Evolutionary conservation across 1,140 invertebrate species (phyloP), one percentile per base, ranked within the genome.

Genomic region (Pogonomyrmex californicus): DNA sequence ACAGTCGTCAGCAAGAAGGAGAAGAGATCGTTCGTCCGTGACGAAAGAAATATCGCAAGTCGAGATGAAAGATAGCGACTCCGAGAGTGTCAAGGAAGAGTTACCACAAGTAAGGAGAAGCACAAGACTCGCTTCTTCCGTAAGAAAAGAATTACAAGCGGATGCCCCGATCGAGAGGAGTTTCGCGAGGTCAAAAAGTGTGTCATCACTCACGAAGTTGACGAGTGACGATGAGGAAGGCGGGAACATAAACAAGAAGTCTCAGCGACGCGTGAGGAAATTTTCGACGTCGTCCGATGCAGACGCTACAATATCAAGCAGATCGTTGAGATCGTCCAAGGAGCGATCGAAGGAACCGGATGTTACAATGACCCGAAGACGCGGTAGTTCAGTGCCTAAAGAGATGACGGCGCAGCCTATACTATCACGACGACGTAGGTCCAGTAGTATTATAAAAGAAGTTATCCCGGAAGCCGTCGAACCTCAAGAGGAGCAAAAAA

Each of bases 371-470:
- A 83, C 23, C 2, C 73, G 81, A 17, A 92, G 71, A 81, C 90
- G 92, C 3, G 88, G 89, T 38, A 90, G 56, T 73, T 94, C 93
- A 1, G 68, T 93, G 9, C 92, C 93, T 9, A 93, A 92, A 23
- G 93, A 93, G 49, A 47, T 65, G 4, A n/a, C 49, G 1, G 5
- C 47, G 12, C 76, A 75, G 9, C 5, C 41, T 3, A 1, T 6
- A 83, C 81, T 36, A 82, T 49, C 41, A 23, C 41, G 12, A 41
- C 41, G 17, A 41, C 70, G 78, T 81, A 87, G 86, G 1, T 87
- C 87, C 0, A 87, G 71, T 2, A 93, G 89, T 60, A 56, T 91
- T 3, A 33, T 86, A 0, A 91, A 89, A n/a, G 92, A 93, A 7
- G 70, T 88, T 14, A 91, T 92, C 41, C 60, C 86, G 10, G 91